A percentile compares a stretch with the other conserved stretches of the same genome.
phyloP scores from a whole-genome alignment of 1,140 invertebrate species.

The Stegodyphus mimosarum region DNA sequence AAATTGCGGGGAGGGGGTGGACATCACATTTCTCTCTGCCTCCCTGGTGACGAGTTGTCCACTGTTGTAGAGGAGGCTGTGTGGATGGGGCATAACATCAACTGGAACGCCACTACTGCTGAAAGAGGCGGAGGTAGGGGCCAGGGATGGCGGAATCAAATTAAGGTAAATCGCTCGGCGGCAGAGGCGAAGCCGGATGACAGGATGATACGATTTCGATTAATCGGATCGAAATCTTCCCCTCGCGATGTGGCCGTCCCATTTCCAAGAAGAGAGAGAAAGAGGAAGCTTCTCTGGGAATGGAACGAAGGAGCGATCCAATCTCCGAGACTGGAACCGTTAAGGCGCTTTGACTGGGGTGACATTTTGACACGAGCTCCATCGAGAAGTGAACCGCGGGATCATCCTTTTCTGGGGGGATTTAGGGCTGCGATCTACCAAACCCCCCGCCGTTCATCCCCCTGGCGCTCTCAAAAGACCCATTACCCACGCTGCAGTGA shows the following conservation, averaged over 20 bases:
- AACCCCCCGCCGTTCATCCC: not conserved
- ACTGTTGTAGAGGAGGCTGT: too few relatives aligned
- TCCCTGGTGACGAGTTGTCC: too few relatives aligned
- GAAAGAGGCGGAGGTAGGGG: not conserved
- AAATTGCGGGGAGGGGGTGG: not conserved
- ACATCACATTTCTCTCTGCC: too few relatives aligned
- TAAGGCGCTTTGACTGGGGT: constrained; percentile 58
- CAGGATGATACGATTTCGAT: constrained; percentile 60
- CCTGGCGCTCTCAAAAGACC: constrained; percentile 30
- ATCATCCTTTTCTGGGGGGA: constrained; percentile 42
- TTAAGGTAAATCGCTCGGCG: constrained; percentile 55
- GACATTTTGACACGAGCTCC: constrained; percentile 54
- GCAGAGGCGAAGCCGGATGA: constrained; percentile 38
- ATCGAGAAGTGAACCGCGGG: constrained; percentile 55
- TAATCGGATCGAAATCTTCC: constrained; percentile 56
- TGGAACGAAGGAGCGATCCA: constrained; percentile 14
- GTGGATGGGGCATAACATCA: too few relatives aligned
- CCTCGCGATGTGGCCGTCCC: constrained; percentile 20
- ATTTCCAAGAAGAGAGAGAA: constrained; percentile 18
- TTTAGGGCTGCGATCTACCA: constrained; percentile 25
- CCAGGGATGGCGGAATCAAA: constrained; percentile 37
- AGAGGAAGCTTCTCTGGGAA: not conserved
- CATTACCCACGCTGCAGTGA: constrained; percentile 52
- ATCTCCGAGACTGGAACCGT: constrained; percentile 37
- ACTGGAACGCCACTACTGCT: too few relatives aligned